These are phyloP conservation scores for Gadus chalcogrammus DNA, from an alignment of 2,113 vertebrate genomes.

Conservation along the genomic window DNA sequence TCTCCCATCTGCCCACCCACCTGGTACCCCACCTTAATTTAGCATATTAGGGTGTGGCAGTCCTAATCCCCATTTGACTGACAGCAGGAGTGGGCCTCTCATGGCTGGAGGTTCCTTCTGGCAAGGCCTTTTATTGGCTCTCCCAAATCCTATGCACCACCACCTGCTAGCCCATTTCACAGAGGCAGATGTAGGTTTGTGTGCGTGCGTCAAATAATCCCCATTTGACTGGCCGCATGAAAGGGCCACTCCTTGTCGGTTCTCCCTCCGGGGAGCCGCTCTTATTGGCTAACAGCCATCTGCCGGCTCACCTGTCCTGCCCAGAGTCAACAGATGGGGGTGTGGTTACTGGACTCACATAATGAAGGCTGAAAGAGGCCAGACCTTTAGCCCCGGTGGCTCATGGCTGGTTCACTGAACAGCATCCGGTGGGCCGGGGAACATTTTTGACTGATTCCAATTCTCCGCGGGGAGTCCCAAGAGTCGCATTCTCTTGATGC, in stretches of 20 bases:
- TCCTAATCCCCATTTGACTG: slow-evolving; percentile 74
- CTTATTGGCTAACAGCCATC: slow-evolving; percentile 41
- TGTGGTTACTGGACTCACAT: slow-evolving; percentile 32
- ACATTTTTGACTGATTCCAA: too few species aligned
- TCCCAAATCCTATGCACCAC: slow-evolving; percentile 37
- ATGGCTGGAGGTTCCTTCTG: slow-evolving; percentile 59
- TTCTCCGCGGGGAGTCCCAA: too few species aligned
- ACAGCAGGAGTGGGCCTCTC: slow-evolving; percentile 68
- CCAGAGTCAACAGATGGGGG: slow-evolving; percentile 48
- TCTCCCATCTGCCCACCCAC: slow-evolving; percentile 62
- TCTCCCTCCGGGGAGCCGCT: slow-evolving; percentile 47
- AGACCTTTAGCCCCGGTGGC: slow-evolving; percentile 5
- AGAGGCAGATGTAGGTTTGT: slow-evolving; percentile 53
- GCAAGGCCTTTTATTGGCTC: slow-evolving; percentile 57
- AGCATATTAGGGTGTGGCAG: slow-evolving; percentile 59
- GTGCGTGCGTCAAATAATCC: slow-evolving; percentile 49
- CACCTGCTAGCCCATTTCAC: slow-evolving; percentile 51
- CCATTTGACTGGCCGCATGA: slow-evolving; percentile 68
- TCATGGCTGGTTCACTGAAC: too few species aligned
- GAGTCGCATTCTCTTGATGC: too few species aligned
- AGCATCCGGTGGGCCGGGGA: too few species aligned
- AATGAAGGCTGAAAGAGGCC: slow-evolving; percentile 26
- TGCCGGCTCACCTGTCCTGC: slow-evolving; percentile 38
- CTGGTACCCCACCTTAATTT: slow-evolving; percentile 58
- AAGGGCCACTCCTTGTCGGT: slow-evolving; percentile 50